Percentiles rank a stretch among this genome's conserved stretches.
These are phyloP conservation scores for Lepidurus arcticus DNA, from an alignment of 1,140 invertebrate species.

Conservation along the genomic window DNA sequence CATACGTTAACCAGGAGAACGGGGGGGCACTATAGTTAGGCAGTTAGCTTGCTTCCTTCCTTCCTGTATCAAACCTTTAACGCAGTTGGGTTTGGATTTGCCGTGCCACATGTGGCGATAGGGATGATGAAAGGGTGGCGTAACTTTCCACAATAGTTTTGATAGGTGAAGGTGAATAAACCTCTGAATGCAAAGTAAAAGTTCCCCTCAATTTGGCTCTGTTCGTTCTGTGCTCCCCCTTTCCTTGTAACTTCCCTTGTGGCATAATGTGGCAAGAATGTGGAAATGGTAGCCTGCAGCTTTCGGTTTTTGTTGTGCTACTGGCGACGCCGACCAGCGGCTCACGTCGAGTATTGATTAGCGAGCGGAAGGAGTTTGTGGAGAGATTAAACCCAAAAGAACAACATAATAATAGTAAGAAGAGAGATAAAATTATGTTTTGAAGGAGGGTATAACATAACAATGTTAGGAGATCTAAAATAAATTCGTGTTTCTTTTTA, in stretches of 20 bases:
- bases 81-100: neutral
- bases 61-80: neutral
- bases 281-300: neutral
- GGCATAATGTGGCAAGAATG: neutral
- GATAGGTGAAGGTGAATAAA: conserved; percentile 19
- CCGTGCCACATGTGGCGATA: neutral
- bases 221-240: neutral
- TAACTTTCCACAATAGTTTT: neutral
- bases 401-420: no score
- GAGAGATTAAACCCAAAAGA: no score
- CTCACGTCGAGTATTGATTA: neutral
- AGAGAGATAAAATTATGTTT: no score
- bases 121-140: neutral
- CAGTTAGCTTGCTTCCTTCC: conserved; percentile 13
- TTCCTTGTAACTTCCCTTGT: neutral
- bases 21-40: neutral
- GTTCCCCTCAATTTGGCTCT: neutral
- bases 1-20: neutral
- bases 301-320: no score
- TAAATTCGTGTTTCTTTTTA: no score
- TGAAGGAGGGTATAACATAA: no score
- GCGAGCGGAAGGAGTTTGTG: no score
- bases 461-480: no score
- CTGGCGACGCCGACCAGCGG: no score
- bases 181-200: neutral